Base-by-base conservation (phyloP, 2,888 invertebrate genomes). In the Parascotia fuliginaria region DNA sequence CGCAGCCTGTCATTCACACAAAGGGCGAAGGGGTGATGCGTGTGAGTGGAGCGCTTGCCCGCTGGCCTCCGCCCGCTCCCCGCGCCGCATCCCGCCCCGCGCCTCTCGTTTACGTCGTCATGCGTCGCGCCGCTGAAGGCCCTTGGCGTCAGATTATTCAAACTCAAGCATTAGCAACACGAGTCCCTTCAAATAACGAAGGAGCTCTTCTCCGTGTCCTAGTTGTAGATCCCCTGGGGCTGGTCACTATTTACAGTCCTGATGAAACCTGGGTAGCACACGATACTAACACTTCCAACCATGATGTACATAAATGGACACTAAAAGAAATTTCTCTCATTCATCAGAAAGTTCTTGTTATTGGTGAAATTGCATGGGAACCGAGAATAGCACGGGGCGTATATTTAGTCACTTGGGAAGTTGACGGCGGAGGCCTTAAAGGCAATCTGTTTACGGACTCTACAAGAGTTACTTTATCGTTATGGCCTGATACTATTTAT, bases 321-420 rank as follows among this genome's bases (percentile, higher is more conserved):
- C 81, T 95, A 51, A 93, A 94, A 70, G 95, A 95, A 84, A 94
- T 95, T 69, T 95, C 95, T 5, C 91, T 95, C 34, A 95, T 95
- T 60, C 95, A 95, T 81, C 95, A 95, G 80, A 95, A 95, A 84
- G 95, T 95, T 57, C 79, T 94, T 29, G 94, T 94, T 31, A 95
- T 95, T 62, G 95, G 95, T 33, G 95, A 95, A 87, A 95, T 95
- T 63, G 94, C 95, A 38, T 95, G 95, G 95, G 95, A 95, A 70
- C 94, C 95, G 7, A 94, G 94, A 84, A 93, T 94, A 75, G 92
- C 88, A 46, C 93, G 93, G 42, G 94, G 94, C 16, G 95, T 96
- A 51, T 96, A 96, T 85, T 92, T 96, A 75, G 96, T 96, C 42
- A 96, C 96, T 55, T 96, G 96, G 96, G 96, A 96, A 93, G 95